phyloP scores from a whole-genome alignment of 2,797 vertebrate genomes.

The Heteromormyrus szaboi region DNA sequence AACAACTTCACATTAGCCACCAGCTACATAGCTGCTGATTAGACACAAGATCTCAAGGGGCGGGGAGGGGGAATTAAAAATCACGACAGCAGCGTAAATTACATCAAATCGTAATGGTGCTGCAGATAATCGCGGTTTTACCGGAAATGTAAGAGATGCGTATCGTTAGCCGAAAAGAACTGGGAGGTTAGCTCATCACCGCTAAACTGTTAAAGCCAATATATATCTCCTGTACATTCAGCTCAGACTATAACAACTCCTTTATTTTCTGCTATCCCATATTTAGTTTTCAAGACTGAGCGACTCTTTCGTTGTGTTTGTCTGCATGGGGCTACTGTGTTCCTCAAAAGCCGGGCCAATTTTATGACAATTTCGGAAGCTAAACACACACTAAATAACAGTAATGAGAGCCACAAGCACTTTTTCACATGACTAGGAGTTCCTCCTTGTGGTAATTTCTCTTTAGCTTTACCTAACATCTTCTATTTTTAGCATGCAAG shows the following conservation, averaged over 20 bases:
- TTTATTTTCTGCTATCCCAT: neutral
- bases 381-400: constrained; percentile 61
- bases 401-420: constrained; percentile 56
- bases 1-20: neutral
- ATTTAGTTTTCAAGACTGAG: neutral
- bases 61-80: neutral
- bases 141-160: neutral
- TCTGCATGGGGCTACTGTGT: constrained; percentile 28
- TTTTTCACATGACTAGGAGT: constrained; percentile 46
- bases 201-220: neutral
- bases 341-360: constrained; percentile 53
- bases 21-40: neutral
- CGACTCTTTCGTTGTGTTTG: neutral
- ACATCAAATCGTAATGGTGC: neutral
- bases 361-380: constrained; percentile 59
- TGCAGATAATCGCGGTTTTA: neutral
- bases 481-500: constrained; percentile 56
- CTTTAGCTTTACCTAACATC: constrained; percentile 54
- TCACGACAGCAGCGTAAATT: neutral
- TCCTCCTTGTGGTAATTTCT: constrained; percentile 51
- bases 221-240: neutral
- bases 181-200: neutral
- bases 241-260: neutral
- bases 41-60: neutral
- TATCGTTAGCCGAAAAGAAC: neutral